Base-by-base conservation (phyloP, 1,140 invertebrate species). In the Centruroides vittatus region DNA sequence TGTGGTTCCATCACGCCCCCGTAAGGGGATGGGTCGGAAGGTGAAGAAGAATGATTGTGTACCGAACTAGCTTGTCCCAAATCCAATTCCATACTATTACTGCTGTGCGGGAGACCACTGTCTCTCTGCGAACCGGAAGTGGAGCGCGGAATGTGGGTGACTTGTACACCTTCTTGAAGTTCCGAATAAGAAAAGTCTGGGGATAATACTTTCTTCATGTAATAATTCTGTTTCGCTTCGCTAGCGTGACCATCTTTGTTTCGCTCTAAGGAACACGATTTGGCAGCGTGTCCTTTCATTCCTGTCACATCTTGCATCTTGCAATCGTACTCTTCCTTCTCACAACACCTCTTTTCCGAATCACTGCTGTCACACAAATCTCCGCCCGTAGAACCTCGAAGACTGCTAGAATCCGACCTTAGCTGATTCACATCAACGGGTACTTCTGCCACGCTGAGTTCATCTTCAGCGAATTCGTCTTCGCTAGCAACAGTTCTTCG, bases 391-490 rank as follows among this genome's bases (percentile, higher is more conserved):
- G 66, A 67, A 3, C 66, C 66, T 47, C 60, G 61, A 46, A 67
- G 58, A 56, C 65, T 66, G 47, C 66, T 67, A 6, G 66, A 65
- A 11, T 58, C 66, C 3, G 66, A 67, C 48, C 63, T 55, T 1
- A 50, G 63, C 35, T 59, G 59, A 10, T 55, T 58, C 55, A 59
- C 46, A 12, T 55, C 41, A 41, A 41, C 41, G 5, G 41, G 41
- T 6, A 41, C 66, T 3, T 57, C 63, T 34, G 62, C 66, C 35
- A 67, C 58, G 47, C 66, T 67, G 10, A 67, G 58, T 48, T 67
- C 66, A 12, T 67, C 66, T 52, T 66, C 66, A 13, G 66, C 66
- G 34, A 67, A 66, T 47, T 66, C 66, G n/a, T 65, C 66, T 55
- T 67, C 66, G 47, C 66, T 67, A 52, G 58, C 61, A 1, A 67